Evolutionary conservation across 1,140 invertebrate species (phyloP).

Genomic region (Macrocentrus cingulum): DNA sequence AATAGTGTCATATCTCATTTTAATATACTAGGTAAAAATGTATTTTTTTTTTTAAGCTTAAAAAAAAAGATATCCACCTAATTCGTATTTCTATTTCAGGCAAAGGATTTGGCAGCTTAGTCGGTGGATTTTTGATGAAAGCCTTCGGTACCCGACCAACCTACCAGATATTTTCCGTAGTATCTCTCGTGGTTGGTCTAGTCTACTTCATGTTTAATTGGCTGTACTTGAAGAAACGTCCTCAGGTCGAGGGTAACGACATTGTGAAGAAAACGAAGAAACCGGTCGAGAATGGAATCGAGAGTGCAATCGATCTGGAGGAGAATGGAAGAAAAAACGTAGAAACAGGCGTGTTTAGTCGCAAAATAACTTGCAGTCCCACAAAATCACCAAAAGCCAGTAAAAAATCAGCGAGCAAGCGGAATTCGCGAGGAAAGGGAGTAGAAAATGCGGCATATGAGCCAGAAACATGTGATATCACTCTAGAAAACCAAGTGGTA

Average conservation of each 20-base stretch:
- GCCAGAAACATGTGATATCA: slow-evolving; percentile 35
- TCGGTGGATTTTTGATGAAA: slow-evolving; percentile 78
- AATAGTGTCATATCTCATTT: too few relatives aligned
- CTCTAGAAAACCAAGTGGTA: slow-evolving; percentile 31
- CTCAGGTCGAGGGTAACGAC: slow-evolving; percentile 57
- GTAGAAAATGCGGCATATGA: slow-evolving; percentile 14
- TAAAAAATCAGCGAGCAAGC: too few relatives aligned
- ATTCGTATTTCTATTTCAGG: too few relatives aligned
- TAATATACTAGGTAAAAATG: too few relatives aligned
- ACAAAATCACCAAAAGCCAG: too few relatives aligned
- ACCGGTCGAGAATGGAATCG: slow-evolving; percentile 35
- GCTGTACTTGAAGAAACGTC: slow-evolving; percentile 64
- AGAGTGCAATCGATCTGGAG: slow-evolving; percentile 21
- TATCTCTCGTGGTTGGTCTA: slow-evolving; percentile 65
- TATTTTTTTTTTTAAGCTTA: too few relatives aligned
- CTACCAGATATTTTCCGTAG: slow-evolving; percentile 70
- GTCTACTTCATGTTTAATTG: slow-evolving; percentile 73
- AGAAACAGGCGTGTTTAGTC: too few relatives aligned
- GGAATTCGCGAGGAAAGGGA: too few relatives aligned
- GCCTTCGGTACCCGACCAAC: slow-evolving; percentile 71
- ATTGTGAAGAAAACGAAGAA: slow-evolving; percentile 58
- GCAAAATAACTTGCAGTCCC: too few relatives aligned
- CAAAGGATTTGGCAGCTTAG: slow-evolving; percentile 74
- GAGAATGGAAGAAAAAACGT: slow-evolving; percentile 17
- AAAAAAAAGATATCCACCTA: too few relatives aligned